Evolutionary conservation across 2,113 vertebrate species (phyloP), one percentile per base, ranked within the genome.

Genomic region (Pelvicachromis taeniatus): DNA sequence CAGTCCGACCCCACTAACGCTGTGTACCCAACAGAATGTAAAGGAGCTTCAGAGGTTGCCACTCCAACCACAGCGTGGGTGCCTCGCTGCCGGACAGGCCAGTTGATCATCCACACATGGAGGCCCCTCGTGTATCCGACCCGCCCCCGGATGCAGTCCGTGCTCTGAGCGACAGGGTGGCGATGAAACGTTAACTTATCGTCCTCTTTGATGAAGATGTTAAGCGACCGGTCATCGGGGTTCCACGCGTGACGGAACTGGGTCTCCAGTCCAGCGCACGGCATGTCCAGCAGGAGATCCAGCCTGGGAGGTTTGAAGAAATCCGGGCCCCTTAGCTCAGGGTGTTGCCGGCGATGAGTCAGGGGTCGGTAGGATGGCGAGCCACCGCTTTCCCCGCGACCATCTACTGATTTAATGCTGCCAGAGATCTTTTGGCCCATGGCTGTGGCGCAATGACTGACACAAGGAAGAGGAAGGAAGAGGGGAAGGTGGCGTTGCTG

Each of bases 391-490:
- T 99, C 97, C 55, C 94, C 95, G 6, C 97, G 97, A 33, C 97
- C 96, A 87, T 99, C 98, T 91, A 98, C 97, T 3, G 98, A 97
- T 94, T 99, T 99, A 94, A 99, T 97, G 88, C 98, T 97, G 82
- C 98, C 97, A 19, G 98, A 99, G 93, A 99, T 98, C 95, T 99
- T 99, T 95, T 99, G 98, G 90, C 98, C 98, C 98, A 99, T 99
- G 94, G 93, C 95, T 96, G 85, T 78, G 91, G 91, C 89, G 91
- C 50, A 88, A 52, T 59, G 77, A 79, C 75, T 82, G 78, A 83
- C 77, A 50, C 80, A 65, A 77, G 77, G 81, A 87, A 38, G 83
- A 73, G 83, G 13, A 19, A 40, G 52, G 35, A 56, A 26, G 48
- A 42, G 65, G 80, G 78, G 50, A 42, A 55, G 85, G 52, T n/a